Evolutionary conservation across 1,140 invertebrate genomes (phyloP).

Genomic region (Calosoma granatense): DNA sequence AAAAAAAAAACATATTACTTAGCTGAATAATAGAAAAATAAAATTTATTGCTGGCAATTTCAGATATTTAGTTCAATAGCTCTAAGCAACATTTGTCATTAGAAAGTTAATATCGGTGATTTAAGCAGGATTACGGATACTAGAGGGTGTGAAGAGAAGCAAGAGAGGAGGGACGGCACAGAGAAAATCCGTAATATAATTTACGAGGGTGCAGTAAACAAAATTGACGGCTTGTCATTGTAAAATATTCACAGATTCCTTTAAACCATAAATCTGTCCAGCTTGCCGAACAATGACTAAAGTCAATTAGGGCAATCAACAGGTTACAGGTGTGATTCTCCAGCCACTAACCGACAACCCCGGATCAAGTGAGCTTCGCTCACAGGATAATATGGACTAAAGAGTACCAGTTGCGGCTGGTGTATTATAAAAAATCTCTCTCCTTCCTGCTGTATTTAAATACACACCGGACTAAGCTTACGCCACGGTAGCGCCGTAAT

Average conservation of each 20-base stretch:
- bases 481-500: too few species aligned
- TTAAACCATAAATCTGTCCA: background rate
- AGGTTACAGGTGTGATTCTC: background rate
- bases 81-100: background rate
- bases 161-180: background rate
- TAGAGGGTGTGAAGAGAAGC: too few species aligned
- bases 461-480: too few species aligned
- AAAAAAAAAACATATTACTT: background rate
- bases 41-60: background rate
- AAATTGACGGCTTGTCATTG: background rate
- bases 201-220: background rate
- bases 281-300: background rate
- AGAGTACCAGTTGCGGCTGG: too few species aligned
- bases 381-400: too few species aligned
- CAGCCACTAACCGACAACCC: too few species aligned
- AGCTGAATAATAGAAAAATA: background rate
- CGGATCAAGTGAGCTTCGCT: too few species aligned
- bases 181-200: background rate
- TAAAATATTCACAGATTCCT: background rate
- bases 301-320: background rate
- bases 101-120: background rate
- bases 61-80: background rate
- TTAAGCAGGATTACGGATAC: background rate
- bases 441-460: too few species aligned
- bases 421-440: too few species aligned